These are phyloP conservation scores for Nephrotoma appendiculata DNA, from an alignment of 2,888 invertebrate genomes.

Conservation along the genomic window DNA sequence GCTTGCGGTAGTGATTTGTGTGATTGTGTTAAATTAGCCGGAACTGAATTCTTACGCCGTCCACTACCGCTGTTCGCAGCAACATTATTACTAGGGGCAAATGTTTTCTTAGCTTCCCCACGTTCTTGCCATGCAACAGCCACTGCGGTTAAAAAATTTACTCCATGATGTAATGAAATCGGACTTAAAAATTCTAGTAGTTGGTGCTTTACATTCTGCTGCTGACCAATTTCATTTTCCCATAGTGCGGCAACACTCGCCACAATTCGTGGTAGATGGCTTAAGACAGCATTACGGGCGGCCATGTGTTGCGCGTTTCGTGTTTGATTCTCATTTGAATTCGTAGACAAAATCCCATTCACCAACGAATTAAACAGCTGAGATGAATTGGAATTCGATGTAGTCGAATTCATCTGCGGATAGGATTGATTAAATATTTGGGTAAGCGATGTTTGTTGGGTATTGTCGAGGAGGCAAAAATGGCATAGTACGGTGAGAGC, in stretches of 20 bases:
- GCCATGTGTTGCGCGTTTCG: conserved; percentile 28
- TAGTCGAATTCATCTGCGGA: conserved; percentile 36
- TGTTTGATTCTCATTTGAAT: conserved; percentile 22
- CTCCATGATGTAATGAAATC: conserved; percentile 66
- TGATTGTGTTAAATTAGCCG: conserved; percentile 16
- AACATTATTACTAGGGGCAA: conserved; percentile 24
- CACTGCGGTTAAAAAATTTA: conserved; percentile 65
- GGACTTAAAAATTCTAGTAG: conserved; percentile 72
- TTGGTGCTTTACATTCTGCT: conserved; percentile 50
- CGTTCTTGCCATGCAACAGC: conserved; percentile 76
- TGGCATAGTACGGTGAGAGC: conserved; percentile 65
- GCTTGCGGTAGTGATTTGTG: conserved; percentile 37
- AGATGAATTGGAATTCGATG: conserved; percentile 43
- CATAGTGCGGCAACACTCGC: conserved; percentile 65
- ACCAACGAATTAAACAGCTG: conserved; percentile 69
- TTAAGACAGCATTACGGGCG: conserved; percentile 60
- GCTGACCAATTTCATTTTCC: conserved; percentile 50
- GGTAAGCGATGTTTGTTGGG: conserved; percentile 39
- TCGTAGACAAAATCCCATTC: conserved; percentile 59
- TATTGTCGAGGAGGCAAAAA: conserved; percentile 53
- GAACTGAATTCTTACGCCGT: background rate
- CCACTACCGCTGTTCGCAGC: background rate
- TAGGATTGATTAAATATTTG: conserved; percentile 41
- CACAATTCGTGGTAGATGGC: conserved; percentile 66
- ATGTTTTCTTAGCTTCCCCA: conserved; percentile 34